phyloP scores from a whole-genome alignment of 2,797 vertebrate species.

The Lithobates sylvaticus region DNA sequence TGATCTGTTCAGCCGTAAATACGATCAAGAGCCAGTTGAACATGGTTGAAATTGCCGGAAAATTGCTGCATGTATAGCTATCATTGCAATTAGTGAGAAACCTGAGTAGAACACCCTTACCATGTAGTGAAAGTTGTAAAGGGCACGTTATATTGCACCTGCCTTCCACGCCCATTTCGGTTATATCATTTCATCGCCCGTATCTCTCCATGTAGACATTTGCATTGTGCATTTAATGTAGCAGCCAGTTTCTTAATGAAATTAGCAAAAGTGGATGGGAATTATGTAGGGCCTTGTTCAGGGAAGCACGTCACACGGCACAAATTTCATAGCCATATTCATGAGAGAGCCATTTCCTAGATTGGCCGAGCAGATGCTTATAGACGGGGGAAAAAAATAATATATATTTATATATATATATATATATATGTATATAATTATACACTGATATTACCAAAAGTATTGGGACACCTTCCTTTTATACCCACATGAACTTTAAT shows the following conservation, averaged over 20 bases:
- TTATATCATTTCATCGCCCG: background rate
- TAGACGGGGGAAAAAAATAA: background rate
- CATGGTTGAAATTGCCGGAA: too few species aligned
- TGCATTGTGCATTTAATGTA: conserved; percentile 50
- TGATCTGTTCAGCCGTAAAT: background rate
- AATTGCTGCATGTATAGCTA: too few species aligned
- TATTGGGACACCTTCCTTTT: too few species aligned
- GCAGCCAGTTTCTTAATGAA: conserved; percentile 49
- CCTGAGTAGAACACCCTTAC: background rate
- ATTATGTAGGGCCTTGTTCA: conserved; percentile 13
- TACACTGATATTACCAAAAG: too few species aligned
- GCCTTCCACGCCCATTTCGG: background rate
- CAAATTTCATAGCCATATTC: conserved; percentile 49
- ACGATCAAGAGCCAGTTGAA: background rate
- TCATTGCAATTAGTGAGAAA: too few species aligned
- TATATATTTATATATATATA: too few species aligned
- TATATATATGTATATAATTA: too few species aligned
- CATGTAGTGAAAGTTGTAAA: background rate
- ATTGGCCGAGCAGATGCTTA: conserved; percentile 46
- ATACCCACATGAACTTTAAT: too few species aligned
- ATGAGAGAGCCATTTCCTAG: conserved; percentile 46
- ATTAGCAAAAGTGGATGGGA: conserved; percentile 40
- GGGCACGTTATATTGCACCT: background rate
- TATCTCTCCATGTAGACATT: conserved; percentile 14
- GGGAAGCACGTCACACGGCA: conserved; percentile 22